Base-by-base conservation (phyloP, 2,113 vertebrate species). In the Seriola aureovittata region DNA sequence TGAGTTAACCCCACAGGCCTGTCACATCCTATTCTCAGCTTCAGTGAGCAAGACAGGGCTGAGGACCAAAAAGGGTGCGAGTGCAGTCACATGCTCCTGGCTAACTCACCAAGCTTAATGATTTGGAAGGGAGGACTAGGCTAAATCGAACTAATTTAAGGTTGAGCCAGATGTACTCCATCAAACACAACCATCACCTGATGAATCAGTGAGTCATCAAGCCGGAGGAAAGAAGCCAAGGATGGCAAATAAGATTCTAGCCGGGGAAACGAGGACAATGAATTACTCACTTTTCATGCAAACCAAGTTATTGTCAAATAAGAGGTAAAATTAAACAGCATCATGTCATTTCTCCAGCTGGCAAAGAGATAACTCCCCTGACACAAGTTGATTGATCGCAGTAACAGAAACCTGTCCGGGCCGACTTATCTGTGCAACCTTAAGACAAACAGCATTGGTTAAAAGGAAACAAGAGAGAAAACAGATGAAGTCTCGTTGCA, bases 1-100 rank as follows among this genome's bases (percentile, higher is more conserved):
- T 87, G 92, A 81, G 86, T 92, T 92, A 93, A 93, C 93, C 95
- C 91, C 85, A 84, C 86, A 91, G 92, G 91, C 90, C 80, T 92
- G 94, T 94, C 93, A 93, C 78, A 90, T 95, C 90, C 86, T 85
- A 92, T 95, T 94, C 92, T 94, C 85, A 67, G 93, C 92, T 92
- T 92, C 92, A 90, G 85, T 93, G 94, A 94, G 88, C 94, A 94
- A 81, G 79, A 89, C 86, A 38, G 78, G 81, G 84, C 84, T 44
- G 73, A 88, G 85, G 80, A 89, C 82, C 68, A 88, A 80, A 90
- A 78, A 71, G 86, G 84, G 86, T 89, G 92, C 72, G 38, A 91
- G 85, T 59, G 52, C 79, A 89, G 91, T 94, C 93, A 93, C 91
- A 90, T 92, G 91, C 84, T 94, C 65, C 82, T 83, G 84, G 88